Evolutionary conservation across 2,888 invertebrate species (phyloP).

Genomic region (Cryptus viduatorius): DNA sequence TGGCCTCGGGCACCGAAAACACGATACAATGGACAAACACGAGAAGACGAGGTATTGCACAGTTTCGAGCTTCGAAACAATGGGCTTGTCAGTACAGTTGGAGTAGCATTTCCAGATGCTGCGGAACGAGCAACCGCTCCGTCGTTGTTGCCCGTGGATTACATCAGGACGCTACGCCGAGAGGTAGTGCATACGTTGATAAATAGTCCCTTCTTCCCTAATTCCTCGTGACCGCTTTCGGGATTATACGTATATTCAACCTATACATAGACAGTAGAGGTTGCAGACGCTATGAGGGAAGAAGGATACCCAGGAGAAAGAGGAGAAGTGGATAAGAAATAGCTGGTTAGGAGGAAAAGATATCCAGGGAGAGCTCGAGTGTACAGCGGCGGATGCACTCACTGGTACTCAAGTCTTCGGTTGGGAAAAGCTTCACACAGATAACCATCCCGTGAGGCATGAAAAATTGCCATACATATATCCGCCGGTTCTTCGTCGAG

Average conservation of each 20-base stretch:
- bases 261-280: constrained; percentile 23
- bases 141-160: constrained; percentile 69
- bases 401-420: constrained; percentile 35
- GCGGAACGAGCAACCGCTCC: constrained; percentile 29
- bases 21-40: constrained; percentile 69
- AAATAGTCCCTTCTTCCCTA: constrained; percentile 75
- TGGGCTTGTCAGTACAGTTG: constrained; percentile 62
- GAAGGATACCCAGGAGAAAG: constrained; percentile 34
- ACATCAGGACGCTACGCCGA: constrained; percentile 71
- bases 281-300: constrained; percentile 44
- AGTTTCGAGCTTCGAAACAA: constrained; percentile 73
- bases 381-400: constrained; percentile 53
- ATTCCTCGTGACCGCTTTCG: constrained; percentile 68
- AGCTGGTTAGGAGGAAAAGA: constrained; percentile 40
- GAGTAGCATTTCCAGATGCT: constrained; percentile 47
- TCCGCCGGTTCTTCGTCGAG: background rate
- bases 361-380: constrained; percentile 45
- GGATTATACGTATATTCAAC: constrained; percentile 7
- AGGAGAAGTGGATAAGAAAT: constrained; percentile 37
- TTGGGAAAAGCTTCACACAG: constrained; percentile 37
- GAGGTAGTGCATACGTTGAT: constrained; percentile 72
- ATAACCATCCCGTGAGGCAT: constrained; percentile 42
- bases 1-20: constrained; percentile 71
- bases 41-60: constrained; percentile 61
- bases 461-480: constrained; percentile 43